Conservation (phyloP, 2,113 vertebrate species). For the Columba livia region DNA sequence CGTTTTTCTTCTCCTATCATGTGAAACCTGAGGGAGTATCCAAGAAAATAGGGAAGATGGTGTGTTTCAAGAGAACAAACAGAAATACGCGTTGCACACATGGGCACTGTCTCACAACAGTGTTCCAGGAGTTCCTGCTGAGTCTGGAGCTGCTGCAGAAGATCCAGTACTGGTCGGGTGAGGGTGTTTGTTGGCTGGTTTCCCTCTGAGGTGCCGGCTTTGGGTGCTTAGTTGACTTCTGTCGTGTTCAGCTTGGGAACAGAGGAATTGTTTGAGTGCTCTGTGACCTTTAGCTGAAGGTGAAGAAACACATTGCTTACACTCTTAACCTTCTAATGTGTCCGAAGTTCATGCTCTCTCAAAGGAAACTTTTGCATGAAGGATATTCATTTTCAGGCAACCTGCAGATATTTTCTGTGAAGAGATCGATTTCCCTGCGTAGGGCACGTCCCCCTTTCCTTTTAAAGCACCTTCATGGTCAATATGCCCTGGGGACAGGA, state of each 20-base stretch:
- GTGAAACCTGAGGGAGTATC: not conserved
- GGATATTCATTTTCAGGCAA: slow-evolving; percentile 26
- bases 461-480: not conserved
- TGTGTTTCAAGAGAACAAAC: not conserved
- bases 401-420: slow-evolving; percentile 19
- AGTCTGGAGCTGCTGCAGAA: not conserved
- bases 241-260: not conserved
- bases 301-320: slow-evolving; percentile 13
- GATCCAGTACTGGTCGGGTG: not conserved
- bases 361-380: not conserved
- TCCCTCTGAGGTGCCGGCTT: not conserved
- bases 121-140: not conserved
- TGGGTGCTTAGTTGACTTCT: not conserved
- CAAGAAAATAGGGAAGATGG: not conserved
- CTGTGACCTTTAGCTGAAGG: slow-evolving; percentile 25
- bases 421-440: not conserved
- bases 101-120: not conserved
- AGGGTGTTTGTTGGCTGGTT: slow-evolving; percentile 1
- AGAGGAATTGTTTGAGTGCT: slow-evolving; percentile 31
- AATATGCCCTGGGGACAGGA: not conserved
- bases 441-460: not conserved
- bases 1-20: not conserved
- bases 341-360: not conserved
- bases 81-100: not conserved
- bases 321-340: slow-evolving; percentile 47